Evolutionary conservation across 2,888 invertebrate genomes (phyloP).

Genomic region (Aphidius colemani): DNA sequence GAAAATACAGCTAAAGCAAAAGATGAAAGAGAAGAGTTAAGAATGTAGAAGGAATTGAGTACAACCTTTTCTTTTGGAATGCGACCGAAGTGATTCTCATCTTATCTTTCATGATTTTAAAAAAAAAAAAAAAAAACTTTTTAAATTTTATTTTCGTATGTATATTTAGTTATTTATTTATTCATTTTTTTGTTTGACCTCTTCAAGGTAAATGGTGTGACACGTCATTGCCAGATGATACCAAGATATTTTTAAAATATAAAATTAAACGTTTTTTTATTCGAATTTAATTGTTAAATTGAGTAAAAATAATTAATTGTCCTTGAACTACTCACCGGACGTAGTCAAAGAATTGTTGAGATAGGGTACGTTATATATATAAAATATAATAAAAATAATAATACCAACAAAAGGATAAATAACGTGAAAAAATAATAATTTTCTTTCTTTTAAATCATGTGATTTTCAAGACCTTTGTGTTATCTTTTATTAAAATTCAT

Average conservation of each 20-base stretch:
- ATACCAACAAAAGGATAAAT: too few species aligned
- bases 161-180: conserved; percentile 11
- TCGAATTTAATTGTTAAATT: too few species aligned
- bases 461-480: too few species aligned
- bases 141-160: conserved; percentile 15
- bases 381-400: too few species aligned
- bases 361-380: too few species aligned
- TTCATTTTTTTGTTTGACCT: conserved; percentile 23
- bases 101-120: conserved; percentile 14
- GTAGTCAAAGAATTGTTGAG: too few species aligned
- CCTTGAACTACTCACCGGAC: too few species aligned
- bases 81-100: conserved; percentile 34
- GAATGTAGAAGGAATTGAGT: conserved; percentile 20
- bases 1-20: conserved; percentile 10
- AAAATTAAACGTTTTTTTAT: neutral
- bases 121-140: too few species aligned
- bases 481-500: too few species aligned
- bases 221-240: conserved; percentile 17
- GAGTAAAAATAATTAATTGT: too few species aligned
- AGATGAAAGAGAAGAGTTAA: conserved; percentile 12
- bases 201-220: conserved; percentile 24
- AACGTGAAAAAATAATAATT: too few species aligned
- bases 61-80: conserved; percentile 35
- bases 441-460: too few species aligned
- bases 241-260: conserved; percentile 13